Base-by-base conservation (phyloP, 2,888 invertebrate species). In the Eupithecia vulgata region DNA sequence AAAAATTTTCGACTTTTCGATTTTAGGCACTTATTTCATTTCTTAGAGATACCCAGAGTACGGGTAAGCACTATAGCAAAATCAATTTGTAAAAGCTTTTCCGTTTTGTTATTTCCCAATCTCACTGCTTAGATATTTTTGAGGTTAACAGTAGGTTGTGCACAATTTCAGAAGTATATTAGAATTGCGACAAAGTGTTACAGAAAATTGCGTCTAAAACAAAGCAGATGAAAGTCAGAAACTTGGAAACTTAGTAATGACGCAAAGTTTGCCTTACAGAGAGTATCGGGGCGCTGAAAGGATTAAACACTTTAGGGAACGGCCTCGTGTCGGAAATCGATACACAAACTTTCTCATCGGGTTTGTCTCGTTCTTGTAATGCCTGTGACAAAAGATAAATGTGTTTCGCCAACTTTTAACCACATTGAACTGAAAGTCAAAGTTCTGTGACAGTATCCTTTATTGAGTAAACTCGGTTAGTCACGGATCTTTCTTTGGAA, bases 261-360 rank as follows among this genome's bases (percentile, higher is more conserved):
- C 66, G 52, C n/a, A n/a, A 68, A 68, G 64, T 71, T 71, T 25
- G n/a, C 17, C 59, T 64, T 48, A 21, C 34, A 59, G 68, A 64
- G 42, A 21, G 69, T 74, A 74, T 71, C 67, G 42, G 48, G 42
- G 64, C 72, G 75, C 40, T 72, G 67, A 75, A 69, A 75, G 75
- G 75, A 75, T 75, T 75, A 70, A 75, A 72, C 72, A 72, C 69
- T 72, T 71, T 67, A 42, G 62, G 64, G 12, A 69, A 30, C 35
- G 64, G 40, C 67, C 45, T 40, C 62, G 67, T 37, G 45, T 17
- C 67, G 67, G 69, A 65, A 67, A 65, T 72, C 69, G 57, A 75
- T 75, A 70, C 68, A 68, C 8, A 0, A 75, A 70, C 69, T 70
- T 72, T 69, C 13, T 57, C 57, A 70, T 71, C 67, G 30, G 25